Base-by-base conservation (phyloP, 1,140 invertebrate genomes). In the Cotesia vestalis region DNA sequence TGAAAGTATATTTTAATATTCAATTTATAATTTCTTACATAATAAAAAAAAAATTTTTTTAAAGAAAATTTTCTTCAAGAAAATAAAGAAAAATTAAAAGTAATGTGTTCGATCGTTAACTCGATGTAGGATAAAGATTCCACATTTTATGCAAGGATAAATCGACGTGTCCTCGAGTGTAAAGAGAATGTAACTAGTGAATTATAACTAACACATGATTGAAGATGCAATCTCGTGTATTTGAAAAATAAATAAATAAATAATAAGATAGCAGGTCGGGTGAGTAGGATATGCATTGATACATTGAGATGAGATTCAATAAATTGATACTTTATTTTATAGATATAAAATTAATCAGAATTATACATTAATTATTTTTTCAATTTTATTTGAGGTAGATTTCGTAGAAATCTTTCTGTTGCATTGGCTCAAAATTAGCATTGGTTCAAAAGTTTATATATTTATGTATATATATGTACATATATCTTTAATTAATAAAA, bases 101-200 rank as follows among this genome's bases (percentile, higher is more conserved):
- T 46, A 11, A 46, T 46, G 40, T 20, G 38, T 6, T 14, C 40
- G 40, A 46, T 46, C 40, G 40, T 55, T 34, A 69, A 20, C 46
- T 62, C 38, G 35, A 59, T 38, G 52, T 17, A 17, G 4, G 27
- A 66, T 66, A 35, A 17, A 66, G 14, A 72, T 72, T 66, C 67
- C 62, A 64, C 60, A 46, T 73, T 75, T 57, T 68, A 68, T 72
- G 62, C 66, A 75, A 72, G 67, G 67, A 75, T 72, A 70, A 70
- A 72, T 72, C 70, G 53, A 17, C 66, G 66, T 66, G 67, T 75
- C 71, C 74, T 75, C 70, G 53, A 66, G 46, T 36, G 14, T 52
- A 52, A 69, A 60, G 70, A 69, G 69, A 71, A 63, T 71, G 68
- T 71, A 35, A 34, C 59, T 68, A 62, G 53, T 38, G 64, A 66